phyloP scores from a whole-genome alignment of 2,113 vertebrate genomes.

The Dasyornis broadbenti region DNA sequence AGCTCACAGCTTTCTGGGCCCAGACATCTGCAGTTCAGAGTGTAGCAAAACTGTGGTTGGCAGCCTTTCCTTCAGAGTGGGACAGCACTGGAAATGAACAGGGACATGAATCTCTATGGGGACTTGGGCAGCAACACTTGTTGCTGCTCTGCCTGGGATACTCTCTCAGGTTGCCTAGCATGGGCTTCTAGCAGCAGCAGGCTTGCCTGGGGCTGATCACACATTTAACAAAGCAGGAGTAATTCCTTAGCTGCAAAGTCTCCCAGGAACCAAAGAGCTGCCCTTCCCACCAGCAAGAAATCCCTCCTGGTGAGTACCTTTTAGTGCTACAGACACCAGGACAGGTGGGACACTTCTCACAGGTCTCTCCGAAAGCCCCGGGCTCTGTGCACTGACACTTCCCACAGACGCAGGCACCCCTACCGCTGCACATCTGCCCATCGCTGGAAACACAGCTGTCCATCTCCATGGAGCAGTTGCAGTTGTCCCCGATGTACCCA shows the following conservation, averaged over 20 bases:
- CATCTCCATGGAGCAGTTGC: slow-evolving; percentile 90
- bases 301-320: slow-evolving; percentile 68
- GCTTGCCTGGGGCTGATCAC: neutral
- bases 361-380: slow-evolving; percentile 90
- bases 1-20: neutral
- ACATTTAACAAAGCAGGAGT: neutral
- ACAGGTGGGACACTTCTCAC: slow-evolving; percentile 96
- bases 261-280: neutral
- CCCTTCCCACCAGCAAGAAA: fast-evolving
- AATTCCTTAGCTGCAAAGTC: neutral
- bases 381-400: slow-evolving; percentile 88
- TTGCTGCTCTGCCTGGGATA: neutral
- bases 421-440: slow-evolving; percentile 88
- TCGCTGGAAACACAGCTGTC: slow-evolving; percentile 78
- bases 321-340: slow-evolving; percentile 90
- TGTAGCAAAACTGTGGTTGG: neutral
- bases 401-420: slow-evolving; percentile 87
- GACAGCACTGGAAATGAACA: neutral
- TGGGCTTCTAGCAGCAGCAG: neutral
- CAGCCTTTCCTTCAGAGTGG: neutral
- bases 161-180: neutral
- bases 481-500: slow-evolving; percentile 90
- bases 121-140: neutral
- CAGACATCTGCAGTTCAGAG: neutral
- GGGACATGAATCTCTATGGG: neutral